phyloP scores from a whole-genome alignment of 2,888 invertebrate genomes.

The Agrochola macilenta region DNA sequence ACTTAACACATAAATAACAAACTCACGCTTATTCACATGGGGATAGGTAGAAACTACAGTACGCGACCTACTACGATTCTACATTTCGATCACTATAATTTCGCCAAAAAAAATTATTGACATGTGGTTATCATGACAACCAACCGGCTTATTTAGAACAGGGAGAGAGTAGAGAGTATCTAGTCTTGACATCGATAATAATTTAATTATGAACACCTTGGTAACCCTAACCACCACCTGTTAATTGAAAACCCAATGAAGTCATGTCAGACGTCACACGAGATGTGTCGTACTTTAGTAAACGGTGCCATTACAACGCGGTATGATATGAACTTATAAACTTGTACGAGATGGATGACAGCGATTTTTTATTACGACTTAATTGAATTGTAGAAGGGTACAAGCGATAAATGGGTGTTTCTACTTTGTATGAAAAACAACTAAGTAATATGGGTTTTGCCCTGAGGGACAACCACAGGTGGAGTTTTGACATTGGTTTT shows the following conservation, averaged over 20 bases:
- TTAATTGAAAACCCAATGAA: slow-evolving; percentile 64
- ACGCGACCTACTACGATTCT: no score
- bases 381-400: slow-evolving; percentile 51
- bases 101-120: no score
- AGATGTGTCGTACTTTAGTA: slow-evolving; percentile 46
- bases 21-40: no score
- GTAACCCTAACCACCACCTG: slow-evolving; percentile 60
- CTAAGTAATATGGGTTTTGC: neutral
- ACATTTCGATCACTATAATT: no score
- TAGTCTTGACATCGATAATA: neutral
- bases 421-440: neutral
- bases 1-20: no score
- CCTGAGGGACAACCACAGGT: no score
- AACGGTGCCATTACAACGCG: slow-evolving; percentile 61
- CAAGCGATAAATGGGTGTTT: neutral
- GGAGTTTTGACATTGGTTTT: neutral
- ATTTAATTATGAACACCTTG: neutral
- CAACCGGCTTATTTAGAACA: no score
- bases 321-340: slow-evolving; percentile 41
- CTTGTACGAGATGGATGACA: slow-evolving; percentile 44
- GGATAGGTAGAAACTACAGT: no score
- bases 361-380: slow-evolving; percentile 52
- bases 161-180: no score
- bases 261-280: slow-evolving; percentile 58
- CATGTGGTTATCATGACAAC: no score